Base-by-base conservation (phyloP, 2,888 invertebrate genomes). In the Eudemis profundana region DNA sequence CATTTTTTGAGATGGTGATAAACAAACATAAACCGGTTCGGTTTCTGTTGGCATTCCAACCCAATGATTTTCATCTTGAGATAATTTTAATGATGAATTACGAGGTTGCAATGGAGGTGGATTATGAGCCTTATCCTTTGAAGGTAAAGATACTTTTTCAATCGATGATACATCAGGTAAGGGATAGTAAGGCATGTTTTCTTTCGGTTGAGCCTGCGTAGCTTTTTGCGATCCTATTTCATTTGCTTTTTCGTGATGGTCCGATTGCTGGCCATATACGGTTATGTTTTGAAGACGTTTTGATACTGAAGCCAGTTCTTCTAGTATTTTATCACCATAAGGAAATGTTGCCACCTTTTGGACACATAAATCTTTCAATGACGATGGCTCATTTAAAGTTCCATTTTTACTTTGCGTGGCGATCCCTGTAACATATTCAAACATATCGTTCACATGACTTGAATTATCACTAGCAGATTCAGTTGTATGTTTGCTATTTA, bases 1-100 rank as follows among this genome's bases (percentile, higher is more conserved):
- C 76, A 92, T 90, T 77, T 94, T 93, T 79, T 96, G 96, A 4
- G 95, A 94, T 0, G 96, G 96, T 0, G 96, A 96, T 10, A 96
- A 88, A 75, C 95, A 96, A 5, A 95, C 89, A 62, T 96, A 86
- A 0, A 95, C 77, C 51, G 93, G 92, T 76, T 95, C 94, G 33
- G 88, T 85, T 67, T 92, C 89, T 0, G 94, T 94, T 12, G 94
- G 94, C 49, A 95, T 74, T 1, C 94, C 95, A 68, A 94, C 87
- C 95, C 95, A 95, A 57, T 81, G 82, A 64, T 84, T 81, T 62
- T 89, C 87, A 61, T 88, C 90, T 59, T 86, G 83, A 38, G 84
- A 71, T 72, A 85, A 85, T 73, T 85, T 90, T 49, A 85, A 76
- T n/a, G 92, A 91, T 33, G 92, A 91, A 64, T 84, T 81, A 47